These are phyloP conservation scores for Tylochromis polylepis DNA, from an alignment of 2,113 vertebrate genomes.

Conservation along the genomic window DNA sequence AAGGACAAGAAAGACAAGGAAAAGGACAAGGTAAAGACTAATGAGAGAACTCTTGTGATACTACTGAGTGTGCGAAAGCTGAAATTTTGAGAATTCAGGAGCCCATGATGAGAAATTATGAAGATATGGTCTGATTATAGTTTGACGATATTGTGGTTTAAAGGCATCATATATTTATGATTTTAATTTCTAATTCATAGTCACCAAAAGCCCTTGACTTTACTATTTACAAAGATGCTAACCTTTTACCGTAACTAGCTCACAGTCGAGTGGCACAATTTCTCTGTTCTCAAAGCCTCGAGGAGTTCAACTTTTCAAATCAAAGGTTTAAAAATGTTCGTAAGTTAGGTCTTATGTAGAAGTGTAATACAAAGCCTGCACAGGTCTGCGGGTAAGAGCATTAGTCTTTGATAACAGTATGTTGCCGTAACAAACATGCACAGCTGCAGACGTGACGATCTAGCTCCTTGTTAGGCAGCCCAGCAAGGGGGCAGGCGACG, in stretches of 20 bases:
- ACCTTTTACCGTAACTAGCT: not conserved
- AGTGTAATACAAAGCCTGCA: not conserved
- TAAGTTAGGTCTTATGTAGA: not conserved
- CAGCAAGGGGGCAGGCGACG: not conserved
- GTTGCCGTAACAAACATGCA: accelerated
- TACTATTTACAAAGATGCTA: too few relatives aligned
- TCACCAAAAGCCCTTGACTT: not conserved
- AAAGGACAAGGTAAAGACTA: slow-evolving; percentile 46
- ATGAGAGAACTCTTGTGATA: not conserved
- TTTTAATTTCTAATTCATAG: not conserved
- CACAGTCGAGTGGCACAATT: too few relatives aligned
- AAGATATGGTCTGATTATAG: not conserved
- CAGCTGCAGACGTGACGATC: not conserved
- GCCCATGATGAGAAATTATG: not conserved
- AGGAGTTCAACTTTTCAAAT: not conserved
- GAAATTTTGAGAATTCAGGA: not conserved
- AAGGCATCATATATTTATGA: not conserved
- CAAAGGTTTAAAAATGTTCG: not conserved
- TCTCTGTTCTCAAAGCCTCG: not conserved
- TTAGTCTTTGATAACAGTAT: not conserved
- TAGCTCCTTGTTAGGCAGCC: not conserved
- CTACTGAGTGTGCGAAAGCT: not conserved
- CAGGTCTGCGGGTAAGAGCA: not conserved
- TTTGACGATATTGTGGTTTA: not conserved
- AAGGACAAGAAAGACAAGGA: slow-evolving; percentile 64